phyloP scores from a whole-genome alignment of 1,140 invertebrate species.

The Papilio polyxenes region DNA sequence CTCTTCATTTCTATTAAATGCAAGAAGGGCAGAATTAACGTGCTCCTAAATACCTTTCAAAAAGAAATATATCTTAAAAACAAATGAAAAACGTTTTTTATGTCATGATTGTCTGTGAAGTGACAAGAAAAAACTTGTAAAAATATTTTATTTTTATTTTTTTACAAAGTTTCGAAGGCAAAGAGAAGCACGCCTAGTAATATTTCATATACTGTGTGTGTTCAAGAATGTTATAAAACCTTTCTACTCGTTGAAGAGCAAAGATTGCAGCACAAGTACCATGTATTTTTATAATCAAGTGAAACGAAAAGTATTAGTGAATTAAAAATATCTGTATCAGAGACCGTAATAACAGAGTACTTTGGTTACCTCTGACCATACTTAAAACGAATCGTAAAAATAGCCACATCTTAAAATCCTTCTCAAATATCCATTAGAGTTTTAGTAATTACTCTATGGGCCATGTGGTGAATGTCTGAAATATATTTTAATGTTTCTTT shows the following conservation, averaged over 20 bases:
- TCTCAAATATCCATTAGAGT: slow-evolving; percentile 13
- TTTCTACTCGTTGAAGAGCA: not conserved
- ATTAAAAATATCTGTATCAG: slow-evolving; percentile 16
- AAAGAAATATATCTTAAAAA: not conserved
- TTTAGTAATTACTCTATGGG: slow-evolving; percentile 10
- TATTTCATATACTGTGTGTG: not conserved
- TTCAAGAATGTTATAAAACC: not conserved
- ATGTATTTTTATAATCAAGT: slow-evolving; percentile 1
- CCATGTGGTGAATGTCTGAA: slow-evolving; percentile 2
- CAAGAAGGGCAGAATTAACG: not conserved
- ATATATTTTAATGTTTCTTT: slow-evolving; percentile 16
- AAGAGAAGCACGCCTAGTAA: too few relatives aligned
- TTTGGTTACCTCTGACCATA: not conserved
- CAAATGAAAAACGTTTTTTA: not conserved
- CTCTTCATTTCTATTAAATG: not conserved
- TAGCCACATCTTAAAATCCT: slow-evolving; percentile 29
- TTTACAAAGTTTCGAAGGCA: too few relatives aligned
- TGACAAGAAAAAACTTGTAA: too few relatives aligned
- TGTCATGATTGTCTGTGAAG: too few relatives aligned
- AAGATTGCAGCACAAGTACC: not conserved
- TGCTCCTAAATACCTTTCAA: not conserved
- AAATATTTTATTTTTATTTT: too few relatives aligned
- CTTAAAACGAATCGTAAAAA: slow-evolving; percentile 16
- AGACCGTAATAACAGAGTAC: not conserved
- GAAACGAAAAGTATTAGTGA: not conserved